A percentile compares a stretch with the other conserved stretches of the same genome.
These are phyloP conservation scores for Leptopilina clavipes DNA, from an alignment of 1,140 invertebrate species.

Conservation along the genomic window DNA sequence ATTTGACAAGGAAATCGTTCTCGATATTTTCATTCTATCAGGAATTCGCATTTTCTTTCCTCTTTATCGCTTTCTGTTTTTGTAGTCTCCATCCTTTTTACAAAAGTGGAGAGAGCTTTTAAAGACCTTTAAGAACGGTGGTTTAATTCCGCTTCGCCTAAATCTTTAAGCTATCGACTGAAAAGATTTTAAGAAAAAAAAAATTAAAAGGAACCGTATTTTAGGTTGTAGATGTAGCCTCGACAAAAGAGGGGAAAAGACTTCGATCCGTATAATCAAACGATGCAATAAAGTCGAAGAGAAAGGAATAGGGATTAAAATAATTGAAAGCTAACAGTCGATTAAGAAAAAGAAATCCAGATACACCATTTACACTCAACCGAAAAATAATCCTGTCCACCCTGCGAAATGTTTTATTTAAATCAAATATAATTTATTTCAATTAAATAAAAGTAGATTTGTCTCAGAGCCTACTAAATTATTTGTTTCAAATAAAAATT, in stretches of 20 bases:
- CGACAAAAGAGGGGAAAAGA: neutral
- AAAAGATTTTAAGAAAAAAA: slow-evolving; percentile 41
- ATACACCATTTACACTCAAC: no score
- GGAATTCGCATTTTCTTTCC: neutral
- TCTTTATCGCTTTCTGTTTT: slow-evolving; percentile 36
- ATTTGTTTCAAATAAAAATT: no score
- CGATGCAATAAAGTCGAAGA: neutral
- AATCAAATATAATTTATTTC: no score
- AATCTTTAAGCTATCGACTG: slow-evolving; percentile 58
- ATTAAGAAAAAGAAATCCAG: neutral
- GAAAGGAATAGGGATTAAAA: neutral
- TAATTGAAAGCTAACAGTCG: slow-evolving; percentile 8
- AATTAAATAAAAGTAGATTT: no score
- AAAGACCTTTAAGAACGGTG: slow-evolving; percentile 52
- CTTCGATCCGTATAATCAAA: neutral
- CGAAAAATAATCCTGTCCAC: no score
- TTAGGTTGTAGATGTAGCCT: neutral
- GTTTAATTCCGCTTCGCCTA: slow-evolving; percentile 53
- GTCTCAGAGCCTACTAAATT: no score
- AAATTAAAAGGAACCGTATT: neutral
- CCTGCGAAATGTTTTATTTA: no score
- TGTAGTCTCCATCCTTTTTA: slow-evolving; percentile 34
- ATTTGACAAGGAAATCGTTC: slow-evolving; percentile 1
- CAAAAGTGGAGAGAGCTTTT: slow-evolving; percentile 54
- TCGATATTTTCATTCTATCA: neutral